A percentile compares a stretch with the other conserved stretches of the same genome.
phyloP scores from a whole-genome alignment of 1,140 invertebrate genomes.

The Solen grandis region DNA sequence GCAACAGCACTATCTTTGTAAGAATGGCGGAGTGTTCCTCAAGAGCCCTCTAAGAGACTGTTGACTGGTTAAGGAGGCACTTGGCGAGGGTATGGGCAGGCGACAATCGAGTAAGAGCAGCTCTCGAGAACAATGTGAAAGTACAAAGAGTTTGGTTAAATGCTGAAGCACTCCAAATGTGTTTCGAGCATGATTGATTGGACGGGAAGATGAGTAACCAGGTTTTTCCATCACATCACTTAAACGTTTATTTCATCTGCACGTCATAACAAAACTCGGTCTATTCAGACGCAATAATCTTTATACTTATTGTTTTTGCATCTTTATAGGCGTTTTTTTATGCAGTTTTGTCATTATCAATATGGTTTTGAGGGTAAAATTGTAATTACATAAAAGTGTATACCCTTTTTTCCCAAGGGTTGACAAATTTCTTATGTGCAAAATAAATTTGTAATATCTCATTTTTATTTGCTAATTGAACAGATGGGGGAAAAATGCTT shows the following conservation, averaged over 20 bases:
- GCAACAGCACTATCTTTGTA: conserved; percentile 50
- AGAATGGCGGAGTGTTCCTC: conserved; percentile 48
- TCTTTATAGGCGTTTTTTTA: not conserved
- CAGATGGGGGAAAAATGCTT: too few species aligned
- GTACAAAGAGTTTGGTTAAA: conserved; percentile 47
- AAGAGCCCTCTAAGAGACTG: conserved; percentile 35
- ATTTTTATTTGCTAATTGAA: too few species aligned
- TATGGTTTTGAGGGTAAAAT: not conserved
- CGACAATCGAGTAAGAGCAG: conserved; percentile 44
- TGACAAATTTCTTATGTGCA: too few species aligned
- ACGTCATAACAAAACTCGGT: not conserved
- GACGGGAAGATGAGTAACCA: not conserved
- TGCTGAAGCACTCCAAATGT: conserved; percentile 54
- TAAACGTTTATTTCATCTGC: too few species aligned
- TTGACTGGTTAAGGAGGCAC: conserved; percentile 41
- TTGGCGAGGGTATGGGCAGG: conserved; percentile 31
- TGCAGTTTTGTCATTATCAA: not conserved
- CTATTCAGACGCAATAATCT: not conserved
- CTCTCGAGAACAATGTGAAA: conserved; percentile 19
- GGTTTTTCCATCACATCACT: too few species aligned
- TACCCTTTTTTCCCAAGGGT: too few species aligned
- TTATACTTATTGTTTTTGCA: not conserved
- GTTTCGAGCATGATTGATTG: conserved; percentile 42
- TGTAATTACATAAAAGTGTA: not conserved
- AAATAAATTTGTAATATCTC: too few species aligned